Evolutionary conservation across 2,888 invertebrate species (phyloP).

Genomic region (Mactromeris polynyma): DNA sequence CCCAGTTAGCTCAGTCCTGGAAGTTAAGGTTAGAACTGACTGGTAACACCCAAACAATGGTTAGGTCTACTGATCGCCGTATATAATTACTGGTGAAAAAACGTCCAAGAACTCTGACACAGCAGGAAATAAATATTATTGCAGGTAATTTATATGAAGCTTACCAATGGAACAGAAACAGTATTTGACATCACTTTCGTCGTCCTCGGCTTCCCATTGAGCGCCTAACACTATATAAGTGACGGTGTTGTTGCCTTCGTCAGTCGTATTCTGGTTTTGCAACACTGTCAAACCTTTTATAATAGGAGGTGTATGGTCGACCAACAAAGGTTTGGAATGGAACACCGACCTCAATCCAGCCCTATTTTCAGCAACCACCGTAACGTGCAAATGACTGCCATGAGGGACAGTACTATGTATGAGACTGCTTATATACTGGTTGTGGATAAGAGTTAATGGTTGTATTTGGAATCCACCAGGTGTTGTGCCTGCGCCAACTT

Average conservation of each 20-base stretch:
- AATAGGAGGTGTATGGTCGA: conserved; percentile 66
- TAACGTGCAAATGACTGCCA: conserved; percentile 53
- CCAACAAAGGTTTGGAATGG: conserved; percentile 36
- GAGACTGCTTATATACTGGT: conserved; percentile 16
- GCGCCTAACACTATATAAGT: neutral
- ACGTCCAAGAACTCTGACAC: too few relatives aligned
- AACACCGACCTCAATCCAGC: conserved; percentile 58
- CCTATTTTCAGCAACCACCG: conserved; percentile 59
- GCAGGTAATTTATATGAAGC: too few relatives aligned
- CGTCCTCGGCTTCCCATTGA: conserved; percentile 34
- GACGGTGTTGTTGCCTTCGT: neutral
- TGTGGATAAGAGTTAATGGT: conserved; percentile 43
- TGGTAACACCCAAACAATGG: too few relatives aligned
- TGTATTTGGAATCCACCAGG: conserved; percentile 63
- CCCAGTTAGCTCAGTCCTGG: too few relatives aligned
- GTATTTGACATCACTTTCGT: conserved; percentile 37
- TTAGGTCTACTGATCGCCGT: too few relatives aligned
- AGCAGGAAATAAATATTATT: too few relatives aligned
- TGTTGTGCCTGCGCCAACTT: conserved; percentile 66
- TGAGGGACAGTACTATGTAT: conserved; percentile 54
- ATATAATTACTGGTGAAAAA: too few relatives aligned
- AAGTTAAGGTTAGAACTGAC: too few relatives aligned
- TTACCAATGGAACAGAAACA: conserved; percentile 48
- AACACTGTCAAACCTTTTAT: neutral
- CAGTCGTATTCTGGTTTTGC: neutral